A percentile compares a stretch with the other conserved stretches of the same genome.
Evolutionary conservation across 2,797 vertebrate species (phyloP).

Genomic region (Paguma larvata): DNA sequence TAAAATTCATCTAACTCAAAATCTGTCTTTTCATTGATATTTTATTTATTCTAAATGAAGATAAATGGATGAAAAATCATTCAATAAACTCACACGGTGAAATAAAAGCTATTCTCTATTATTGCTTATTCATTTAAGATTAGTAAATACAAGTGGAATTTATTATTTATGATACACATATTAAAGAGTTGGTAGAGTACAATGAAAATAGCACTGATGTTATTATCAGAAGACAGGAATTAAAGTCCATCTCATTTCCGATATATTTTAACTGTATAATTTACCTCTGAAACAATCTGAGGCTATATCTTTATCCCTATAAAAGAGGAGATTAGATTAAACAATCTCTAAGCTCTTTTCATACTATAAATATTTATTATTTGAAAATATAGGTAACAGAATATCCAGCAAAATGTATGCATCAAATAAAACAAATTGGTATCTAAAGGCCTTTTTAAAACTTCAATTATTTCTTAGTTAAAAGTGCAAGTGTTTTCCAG

Average conservation of each 20-base stretch:
- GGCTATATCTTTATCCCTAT: background rate
- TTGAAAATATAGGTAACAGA: slow-evolving; percentile 6
- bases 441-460: background rate
- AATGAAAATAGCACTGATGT: background rate
- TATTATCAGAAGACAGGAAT: background rate
- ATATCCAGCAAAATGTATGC: background rate
- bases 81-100: background rate
- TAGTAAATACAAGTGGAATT: background rate
- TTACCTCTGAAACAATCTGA: background rate
- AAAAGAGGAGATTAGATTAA: background rate
- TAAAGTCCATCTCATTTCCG: background rate
- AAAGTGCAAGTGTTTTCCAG: slow-evolving; percentile 56
- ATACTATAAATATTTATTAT: background rate
- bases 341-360: background rate
- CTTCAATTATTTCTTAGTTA: slow-evolving; percentile 34
- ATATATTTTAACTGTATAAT: background rate
- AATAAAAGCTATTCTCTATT: background rate
- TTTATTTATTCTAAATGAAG: slow-evolving; percentile 12
- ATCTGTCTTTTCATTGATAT: background rate
- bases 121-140: background rate
- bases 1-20: background rate
- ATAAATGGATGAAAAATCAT: background rate
- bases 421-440: slow-evolving; percentile 26
- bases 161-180: background rate
- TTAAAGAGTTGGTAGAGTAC: background rate